These are phyloP conservation scores for Hyperopisus bebe DNA, from an alignment of 2,113 vertebrate species.

Conservation along the genomic window DNA sequence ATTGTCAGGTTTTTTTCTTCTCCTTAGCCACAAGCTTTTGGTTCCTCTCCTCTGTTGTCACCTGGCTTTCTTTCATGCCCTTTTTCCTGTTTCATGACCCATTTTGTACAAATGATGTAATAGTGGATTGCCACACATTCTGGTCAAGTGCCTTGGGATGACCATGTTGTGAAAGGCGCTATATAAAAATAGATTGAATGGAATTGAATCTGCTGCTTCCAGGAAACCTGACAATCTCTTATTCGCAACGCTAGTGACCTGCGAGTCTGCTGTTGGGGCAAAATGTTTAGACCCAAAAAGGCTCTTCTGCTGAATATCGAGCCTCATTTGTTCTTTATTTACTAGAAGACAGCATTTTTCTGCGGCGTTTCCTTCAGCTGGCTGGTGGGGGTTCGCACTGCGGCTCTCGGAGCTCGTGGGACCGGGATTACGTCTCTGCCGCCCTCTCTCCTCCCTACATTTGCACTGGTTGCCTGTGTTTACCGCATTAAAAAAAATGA, in stretches of 20 bases:
- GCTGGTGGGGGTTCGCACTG: neutral
- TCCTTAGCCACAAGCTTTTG: neutral
- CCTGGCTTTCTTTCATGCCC: neutral
- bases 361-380: neutral
- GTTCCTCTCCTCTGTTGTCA: neutral
- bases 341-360: neutral
- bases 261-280: neutral
- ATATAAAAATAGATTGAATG: neutral
- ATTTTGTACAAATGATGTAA: neutral
- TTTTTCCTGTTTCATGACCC: neutral
- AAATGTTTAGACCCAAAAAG: neutral
- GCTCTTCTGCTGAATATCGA: neutral
- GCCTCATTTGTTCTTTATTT: neutral
- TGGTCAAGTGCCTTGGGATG: neutral
- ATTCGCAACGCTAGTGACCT: neutral
- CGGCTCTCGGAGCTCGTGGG: neutral
- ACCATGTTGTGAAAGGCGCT: neutral
- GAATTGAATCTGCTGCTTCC: neutral
- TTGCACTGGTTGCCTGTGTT: constrained; percentile 15
- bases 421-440: constrained; percentile 2
- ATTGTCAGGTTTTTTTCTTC: neutral
- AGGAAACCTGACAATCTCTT: neutral
- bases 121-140: neutral
- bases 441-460: constrained; percentile 2
- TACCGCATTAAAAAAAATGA: constrained; percentile 36